Evolutionary conservation across 1,140 invertebrate genomes (phyloP), one percentile per base, ranked within the genome.

Genomic region (Drosophila arawakana): DNA sequence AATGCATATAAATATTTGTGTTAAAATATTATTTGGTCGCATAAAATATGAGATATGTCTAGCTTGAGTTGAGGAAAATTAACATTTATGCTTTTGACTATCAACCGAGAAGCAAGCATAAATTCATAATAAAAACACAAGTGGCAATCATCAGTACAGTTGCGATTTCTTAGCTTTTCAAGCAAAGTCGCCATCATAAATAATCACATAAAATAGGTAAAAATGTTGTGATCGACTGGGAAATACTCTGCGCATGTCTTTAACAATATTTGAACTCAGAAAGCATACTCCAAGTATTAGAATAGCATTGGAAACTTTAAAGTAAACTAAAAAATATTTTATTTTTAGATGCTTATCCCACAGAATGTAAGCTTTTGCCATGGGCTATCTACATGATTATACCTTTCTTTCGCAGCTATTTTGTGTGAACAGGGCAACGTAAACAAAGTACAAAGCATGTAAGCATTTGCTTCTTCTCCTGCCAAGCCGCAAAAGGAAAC

Each of bases 191-290:
- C 47, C 44, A 58, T 67, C 82, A 88, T 86, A 86, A 86, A 86
- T 86, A 88, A 88, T 86, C 79, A 79, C 81, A 86, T 88, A 81
- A 86, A 86, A 82, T 73, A 73, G 10, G 39, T 0, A 43, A 34
- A 9, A 10, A 43, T 35, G 3, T 54, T 13, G 18, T 58, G 37
- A 18, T 63, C n/a, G 7, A 35, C 13, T 55, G 3, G 35, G n/a
- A 46, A 46, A 65, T 65, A 65, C 62, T 50, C 61, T 43, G n/a
- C 13, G 11, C 5, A 52, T 3, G 8, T 7, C 6, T 30, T 3
- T 30, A 30, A 30, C 3, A 30, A 30, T 6, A 21, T 30, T 30
- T 30, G 25, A 30, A 30, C 0, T 30, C 5, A 30, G 25, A 30
- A 30, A 6, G 25, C 3, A 30, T 30, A 30, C 25, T 30, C 0